phyloP scores from a whole-genome alignment of 2,797 vertebrate species.

The Sus cebifrons region DNA sequence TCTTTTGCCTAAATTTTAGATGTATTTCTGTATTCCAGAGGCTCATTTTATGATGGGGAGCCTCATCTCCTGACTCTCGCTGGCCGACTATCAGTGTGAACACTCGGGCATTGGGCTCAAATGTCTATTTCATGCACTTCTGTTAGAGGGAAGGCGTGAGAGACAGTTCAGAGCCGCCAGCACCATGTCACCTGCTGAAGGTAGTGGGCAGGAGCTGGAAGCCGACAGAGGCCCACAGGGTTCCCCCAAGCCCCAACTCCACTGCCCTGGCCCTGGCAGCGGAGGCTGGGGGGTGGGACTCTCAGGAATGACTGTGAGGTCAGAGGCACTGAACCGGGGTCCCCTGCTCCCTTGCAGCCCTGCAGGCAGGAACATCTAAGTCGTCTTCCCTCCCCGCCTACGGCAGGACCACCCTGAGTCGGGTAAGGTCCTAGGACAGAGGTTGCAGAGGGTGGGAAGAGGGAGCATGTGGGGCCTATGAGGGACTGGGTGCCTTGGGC shows the following conservation, averaged over 20 bases:
- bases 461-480: not conserved
- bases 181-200: not conserved
- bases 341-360: slow-evolving; percentile 88
- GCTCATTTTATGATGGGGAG: not conserved
- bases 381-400: slow-evolving; percentile 93
- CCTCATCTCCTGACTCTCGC: not conserved
- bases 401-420: slow-evolving; percentile 93
- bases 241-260: not conserved
- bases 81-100: not conserved
- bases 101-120: not conserved
- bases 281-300: not conserved
- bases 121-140: not conserved
- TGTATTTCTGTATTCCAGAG: not conserved
- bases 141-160: not conserved
- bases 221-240: not conserved
- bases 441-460: rapidly evolving
- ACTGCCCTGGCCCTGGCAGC: not conserved
- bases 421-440: slow-evolving; percentile 90
- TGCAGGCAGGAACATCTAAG: slow-evolving; percentile 90
- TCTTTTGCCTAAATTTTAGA: not conserved
- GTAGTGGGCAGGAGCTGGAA: not conserved
- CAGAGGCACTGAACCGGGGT: not conserved
- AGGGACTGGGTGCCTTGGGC: not conserved
- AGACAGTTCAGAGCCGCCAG: not conserved
- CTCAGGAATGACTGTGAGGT: not conserved